These are phyloP conservation scores for Pemphigus obesinymphae DNA, from an alignment of 1,140 invertebrate genomes.

Conservation along the genomic window DNA sequence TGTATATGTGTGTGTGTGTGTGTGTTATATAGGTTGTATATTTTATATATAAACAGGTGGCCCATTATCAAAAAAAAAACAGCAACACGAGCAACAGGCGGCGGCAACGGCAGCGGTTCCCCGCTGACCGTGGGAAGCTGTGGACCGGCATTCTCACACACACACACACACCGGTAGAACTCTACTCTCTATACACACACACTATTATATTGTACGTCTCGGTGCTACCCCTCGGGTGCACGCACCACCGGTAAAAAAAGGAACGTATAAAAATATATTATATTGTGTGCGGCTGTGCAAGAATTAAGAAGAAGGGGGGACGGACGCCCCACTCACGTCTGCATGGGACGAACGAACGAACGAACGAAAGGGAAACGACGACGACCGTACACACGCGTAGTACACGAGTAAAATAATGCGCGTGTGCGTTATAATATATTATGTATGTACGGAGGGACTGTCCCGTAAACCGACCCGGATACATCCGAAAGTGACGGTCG, in stretches of 20 bases:
- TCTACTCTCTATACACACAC: not conserved
- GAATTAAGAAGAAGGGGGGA: not conserved
- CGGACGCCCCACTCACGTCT: not conserved
- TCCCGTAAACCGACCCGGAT: constrained; percentile 22
- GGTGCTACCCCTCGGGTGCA: constrained; percentile 6
- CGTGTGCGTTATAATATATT: not conserved
- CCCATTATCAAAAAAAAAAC: constrained; percentile 39
- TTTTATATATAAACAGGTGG: constrained; percentile 19
- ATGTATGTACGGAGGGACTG: not conserved
- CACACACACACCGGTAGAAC: not conserved
- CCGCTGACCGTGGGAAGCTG: constrained; percentile 35
- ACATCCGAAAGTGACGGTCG: not conserved
- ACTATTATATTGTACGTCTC: not conserved
- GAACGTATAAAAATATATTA: not conserved
- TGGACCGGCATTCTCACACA: constrained; percentile 40
- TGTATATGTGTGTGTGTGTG: not conserved
- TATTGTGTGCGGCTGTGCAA: not conserved
- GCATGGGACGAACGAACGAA: too few species aligned
- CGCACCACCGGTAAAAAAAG: constrained; percentile 23
- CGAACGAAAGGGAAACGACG: not conserved
- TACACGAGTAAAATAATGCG: not conserved
- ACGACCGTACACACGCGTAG: not conserved
- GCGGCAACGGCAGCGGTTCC: constrained; percentile 1
- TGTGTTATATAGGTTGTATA: not conserved
- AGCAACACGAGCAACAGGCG: not conserved